phyloP scores from a whole-genome alignment of 2,888 invertebrate genomes.

The Phalangium opilio region DNA sequence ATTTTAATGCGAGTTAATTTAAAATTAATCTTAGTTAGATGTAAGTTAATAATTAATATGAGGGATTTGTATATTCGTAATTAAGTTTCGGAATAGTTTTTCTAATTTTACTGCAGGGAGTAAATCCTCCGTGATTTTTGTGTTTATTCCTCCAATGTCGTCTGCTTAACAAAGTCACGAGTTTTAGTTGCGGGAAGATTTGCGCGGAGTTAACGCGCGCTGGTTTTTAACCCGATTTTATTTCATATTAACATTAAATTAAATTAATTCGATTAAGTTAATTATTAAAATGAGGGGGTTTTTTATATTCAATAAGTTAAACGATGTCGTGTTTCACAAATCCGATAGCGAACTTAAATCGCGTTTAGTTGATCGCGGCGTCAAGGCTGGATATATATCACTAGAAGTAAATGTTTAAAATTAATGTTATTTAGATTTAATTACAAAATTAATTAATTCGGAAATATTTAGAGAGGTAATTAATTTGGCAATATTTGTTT shows the following conservation, averaged over 20 bases:
- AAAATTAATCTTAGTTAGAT: too few species aligned
- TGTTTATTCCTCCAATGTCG: not conserved
- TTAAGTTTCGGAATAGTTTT: too few species aligned
- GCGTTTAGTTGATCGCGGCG: constrained; percentile 39
- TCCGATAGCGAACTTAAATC: constrained; percentile 46
- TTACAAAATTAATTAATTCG: too few species aligned
- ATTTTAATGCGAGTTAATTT: too few species aligned
- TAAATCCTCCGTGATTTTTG: too few species aligned
- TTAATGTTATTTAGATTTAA: too few species aligned
- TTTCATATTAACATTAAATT: not conserved
- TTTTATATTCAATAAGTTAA: constrained; percentile 52
- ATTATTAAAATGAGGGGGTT: constrained; percentile 54
- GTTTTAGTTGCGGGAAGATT: not conserved
- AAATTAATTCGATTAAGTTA: not conserved
- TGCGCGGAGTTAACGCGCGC: too few species aligned
- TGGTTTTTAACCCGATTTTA: not conserved
- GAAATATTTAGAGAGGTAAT: too few species aligned
- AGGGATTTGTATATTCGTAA: too few species aligned
- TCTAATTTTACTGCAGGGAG: too few species aligned
- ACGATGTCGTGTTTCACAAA: constrained; percentile 53
- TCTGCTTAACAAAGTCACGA: not conserved
- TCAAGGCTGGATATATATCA: constrained; percentile 23
- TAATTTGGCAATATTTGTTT: too few species aligned
- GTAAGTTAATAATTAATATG: too few species aligned
- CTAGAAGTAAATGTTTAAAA: not conserved